A percentile compares a stretch with the other conserved stretches of the same genome.
phyloP scores from a whole-genome alignment of 2,888 invertebrate genomes.

The Octonoba sinensis region DNA sequence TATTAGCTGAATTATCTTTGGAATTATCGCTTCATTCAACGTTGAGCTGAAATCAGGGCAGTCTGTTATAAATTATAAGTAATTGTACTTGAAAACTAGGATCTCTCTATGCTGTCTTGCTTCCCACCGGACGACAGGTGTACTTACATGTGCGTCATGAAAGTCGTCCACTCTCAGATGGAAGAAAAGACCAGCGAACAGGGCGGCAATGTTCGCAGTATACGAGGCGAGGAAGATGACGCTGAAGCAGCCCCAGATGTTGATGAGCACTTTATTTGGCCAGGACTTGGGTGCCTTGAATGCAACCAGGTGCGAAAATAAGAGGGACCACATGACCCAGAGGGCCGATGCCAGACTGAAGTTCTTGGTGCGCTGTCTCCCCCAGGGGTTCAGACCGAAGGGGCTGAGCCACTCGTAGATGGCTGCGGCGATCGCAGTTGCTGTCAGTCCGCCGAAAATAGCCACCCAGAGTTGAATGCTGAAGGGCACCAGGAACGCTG shows the following conservation, averaged over 20 bases:
- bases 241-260: constrained; percentile 94
- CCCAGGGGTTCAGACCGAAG: constrained; percentile 94
- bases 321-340: constrained; percentile 93
- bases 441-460: constrained; percentile 88
- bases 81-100: too few relatives aligned
- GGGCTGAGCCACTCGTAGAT: constrained; percentile 95
- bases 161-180: constrained; percentile 85
- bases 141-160: constrained; percentile 87
- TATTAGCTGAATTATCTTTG: too few relatives aligned
- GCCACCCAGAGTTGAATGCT: constrained; percentile 91
- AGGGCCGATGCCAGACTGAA: constrained; percentile 89
- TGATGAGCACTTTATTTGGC: constrained; percentile 91
- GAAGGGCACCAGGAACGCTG: constrained; percentile 71
- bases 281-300: constrained; percentile 96
- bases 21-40: too few relatives aligned
- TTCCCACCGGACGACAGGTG: background rate
- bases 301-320: constrained; percentile 92
- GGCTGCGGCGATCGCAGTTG: constrained; percentile 92
- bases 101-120: too few relatives aligned
- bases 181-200: constrained; percentile 91
- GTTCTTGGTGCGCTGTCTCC: constrained; percentile 90
- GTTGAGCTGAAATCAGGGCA: too few relatives aligned
- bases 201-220: constrained; percentile 92
- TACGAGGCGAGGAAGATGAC: constrained; percentile 95
- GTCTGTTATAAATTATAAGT: too few relatives aligned